Evolutionary conservation across 2,113 vertebrate species (phyloP).

Genomic region (Esox niger): DNA sequence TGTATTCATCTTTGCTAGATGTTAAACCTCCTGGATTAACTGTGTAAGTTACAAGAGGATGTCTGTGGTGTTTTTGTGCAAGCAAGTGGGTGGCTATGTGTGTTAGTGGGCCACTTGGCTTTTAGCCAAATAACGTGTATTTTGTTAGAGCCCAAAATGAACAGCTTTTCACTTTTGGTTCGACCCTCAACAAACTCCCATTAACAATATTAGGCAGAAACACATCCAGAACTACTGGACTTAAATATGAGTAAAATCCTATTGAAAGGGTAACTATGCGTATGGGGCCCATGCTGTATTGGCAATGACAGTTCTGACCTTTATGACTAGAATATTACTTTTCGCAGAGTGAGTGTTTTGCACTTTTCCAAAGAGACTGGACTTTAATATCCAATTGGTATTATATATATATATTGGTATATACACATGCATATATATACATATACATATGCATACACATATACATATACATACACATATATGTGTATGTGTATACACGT

Average conservation of each 20-base stretch:
- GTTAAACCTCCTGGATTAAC: conserved; percentile 29
- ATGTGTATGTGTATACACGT: too few species aligned
- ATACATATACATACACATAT: too few species aligned
- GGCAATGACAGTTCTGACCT: background rate
- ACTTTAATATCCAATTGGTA: background rate
- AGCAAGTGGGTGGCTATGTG: too few species aligned
- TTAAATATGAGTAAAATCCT: background rate
- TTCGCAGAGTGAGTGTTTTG: background rate
- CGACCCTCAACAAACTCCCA: background rate
- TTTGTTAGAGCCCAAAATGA: conserved; percentile 22
- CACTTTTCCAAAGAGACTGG: background rate
- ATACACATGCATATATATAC: too few species aligned
- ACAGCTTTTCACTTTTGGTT: background rate
- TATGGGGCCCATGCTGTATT: background rate
- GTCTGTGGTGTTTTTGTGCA: conserved; percentile 6
- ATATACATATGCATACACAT: too few species aligned
- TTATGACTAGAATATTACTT: background rate
- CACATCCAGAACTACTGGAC: background rate
- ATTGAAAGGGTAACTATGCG: background rate
- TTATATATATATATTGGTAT: too few species aligned
- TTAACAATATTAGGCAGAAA: background rate
- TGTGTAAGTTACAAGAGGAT: conserved; percentile 15
- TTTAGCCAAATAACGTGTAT: background rate
- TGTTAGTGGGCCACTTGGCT: too few species aligned
- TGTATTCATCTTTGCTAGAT: conserved; percentile 41